These are phyloP conservation scores for Mesoclemmys tuberculata DNA, from an alignment of 2,113 vertebrate genomes.

Conservation along the genomic window DNA sequence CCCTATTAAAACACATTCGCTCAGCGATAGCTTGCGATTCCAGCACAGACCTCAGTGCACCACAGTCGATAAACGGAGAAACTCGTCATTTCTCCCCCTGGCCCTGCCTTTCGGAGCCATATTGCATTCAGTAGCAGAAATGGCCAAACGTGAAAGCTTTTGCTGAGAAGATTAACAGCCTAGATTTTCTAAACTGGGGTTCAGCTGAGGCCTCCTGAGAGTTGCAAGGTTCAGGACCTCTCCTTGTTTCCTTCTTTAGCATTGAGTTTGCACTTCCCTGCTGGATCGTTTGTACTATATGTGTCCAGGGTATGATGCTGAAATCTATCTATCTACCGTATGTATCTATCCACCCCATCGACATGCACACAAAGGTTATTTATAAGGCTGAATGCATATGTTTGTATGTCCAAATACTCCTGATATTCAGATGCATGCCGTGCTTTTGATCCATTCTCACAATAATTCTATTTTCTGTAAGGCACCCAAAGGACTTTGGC, in stretches of 20 bases:
- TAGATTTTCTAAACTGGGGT: background rate
- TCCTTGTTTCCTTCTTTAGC: background rate
- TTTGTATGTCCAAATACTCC: constrained; percentile 31
- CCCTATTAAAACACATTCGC: too few relatives aligned
- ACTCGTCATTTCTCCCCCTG: background rate
- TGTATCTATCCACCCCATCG: background rate
- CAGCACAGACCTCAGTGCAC: background rate
- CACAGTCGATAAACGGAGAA: background rate
- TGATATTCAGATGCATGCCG: background rate
- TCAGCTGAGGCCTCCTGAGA: background rate
- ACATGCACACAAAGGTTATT: background rate
- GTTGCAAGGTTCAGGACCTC: background rate
- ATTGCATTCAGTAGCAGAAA: background rate
- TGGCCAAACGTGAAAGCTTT: background rate
- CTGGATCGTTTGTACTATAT: background rate
- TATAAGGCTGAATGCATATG: background rate
- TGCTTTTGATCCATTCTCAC: constrained; percentile 34
- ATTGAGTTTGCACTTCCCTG: background rate
- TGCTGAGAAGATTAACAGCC: background rate
- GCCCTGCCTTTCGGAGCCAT: background rate
- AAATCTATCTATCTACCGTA: background rate
- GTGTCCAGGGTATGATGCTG: background rate
- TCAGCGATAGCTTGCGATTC: too few relatives aligned
- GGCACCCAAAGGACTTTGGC: constrained; percentile 38
- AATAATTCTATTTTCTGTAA: constrained; percentile 35